Percentiles rank a stretch among this genome's conserved stretches.
These are phyloP conservation scores for Sebastes hubbsi DNA, from an alignment of 2,797 vertebrate genomes.

Conservation along the genomic window DNA sequence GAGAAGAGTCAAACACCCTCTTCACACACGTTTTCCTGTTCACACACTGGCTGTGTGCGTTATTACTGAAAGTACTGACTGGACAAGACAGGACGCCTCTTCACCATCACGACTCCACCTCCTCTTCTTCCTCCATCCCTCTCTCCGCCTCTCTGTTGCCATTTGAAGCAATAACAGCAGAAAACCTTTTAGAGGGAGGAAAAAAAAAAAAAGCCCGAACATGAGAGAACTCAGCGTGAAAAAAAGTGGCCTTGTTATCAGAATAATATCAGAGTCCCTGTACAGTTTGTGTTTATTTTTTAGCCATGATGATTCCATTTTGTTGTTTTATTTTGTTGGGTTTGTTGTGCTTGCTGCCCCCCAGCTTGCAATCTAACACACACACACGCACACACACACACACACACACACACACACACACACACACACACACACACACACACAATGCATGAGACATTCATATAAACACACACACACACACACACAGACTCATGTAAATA, in stretches of 20 bases:
- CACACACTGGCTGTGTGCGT: neutral
- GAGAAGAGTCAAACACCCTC: neutral
- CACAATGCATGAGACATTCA: constrained; percentile 23
- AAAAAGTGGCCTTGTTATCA: constrained; percentile 84
- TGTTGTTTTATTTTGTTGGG: constrained; percentile 39
- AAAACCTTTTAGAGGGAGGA: constrained; percentile 54
- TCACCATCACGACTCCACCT: constrained; percentile 11
- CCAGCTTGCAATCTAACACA: constrained; percentile 30
- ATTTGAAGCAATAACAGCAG: constrained; percentile 82
- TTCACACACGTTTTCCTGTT: neutral
- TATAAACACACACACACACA: neutral
- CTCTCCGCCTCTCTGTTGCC: constrained; percentile 61
- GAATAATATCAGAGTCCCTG: constrained; percentile 66
- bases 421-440: constrained; percentile 13
- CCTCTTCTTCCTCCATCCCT: constrained; percentile 39
- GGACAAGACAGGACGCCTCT: constrained; percentile 17
- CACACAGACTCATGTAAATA: constrained; percentile 28
- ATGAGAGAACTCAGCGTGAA: constrained; percentile 55
- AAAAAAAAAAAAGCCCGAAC: constrained; percentile 42
- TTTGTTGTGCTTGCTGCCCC: constrained; percentile 54
- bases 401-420: constrained; percentile 6
- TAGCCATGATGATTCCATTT: constrained; percentile 75
- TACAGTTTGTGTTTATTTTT: constrained; percentile 64
- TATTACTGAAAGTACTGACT: neutral
- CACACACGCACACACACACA: constrained; percentile 9